These are phyloP conservation scores for Paradoxurus hermaphroditus DNA, from an alignment of 2,113 vertebrate genomes.

Conservation along the genomic window DNA sequence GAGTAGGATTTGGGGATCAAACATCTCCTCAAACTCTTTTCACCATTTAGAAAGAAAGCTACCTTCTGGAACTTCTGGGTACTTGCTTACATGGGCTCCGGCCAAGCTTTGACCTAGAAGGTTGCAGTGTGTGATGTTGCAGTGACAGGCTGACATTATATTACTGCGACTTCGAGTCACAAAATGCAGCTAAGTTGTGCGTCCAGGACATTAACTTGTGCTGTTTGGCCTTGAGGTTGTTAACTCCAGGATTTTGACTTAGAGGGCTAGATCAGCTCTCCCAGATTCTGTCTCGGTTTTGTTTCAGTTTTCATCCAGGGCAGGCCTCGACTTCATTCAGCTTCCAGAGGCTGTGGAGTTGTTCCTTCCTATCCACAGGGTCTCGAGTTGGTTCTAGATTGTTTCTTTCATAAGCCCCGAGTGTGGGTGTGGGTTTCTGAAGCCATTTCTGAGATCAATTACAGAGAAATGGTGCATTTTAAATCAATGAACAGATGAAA, in stretches of 20 bases:
- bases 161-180: not conserved
- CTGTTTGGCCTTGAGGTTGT: not conserved
- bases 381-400: not conserved
- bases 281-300: not conserved
- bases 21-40: not conserved
- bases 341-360: not conserved
- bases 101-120: not conserved
- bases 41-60: not conserved
- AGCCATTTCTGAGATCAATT: not conserved
- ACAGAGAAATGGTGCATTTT: not conserved
- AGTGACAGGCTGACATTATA: not conserved
- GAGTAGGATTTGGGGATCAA: not conserved
- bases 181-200: not conserved
- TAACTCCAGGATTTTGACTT: not conserved
- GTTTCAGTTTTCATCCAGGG: not conserved
- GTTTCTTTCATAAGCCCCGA: not conserved
- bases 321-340: not conserved
- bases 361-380: not conserved
- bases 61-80: not conserved
- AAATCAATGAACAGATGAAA: not conserved
- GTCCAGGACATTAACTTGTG: rapidly evolving
- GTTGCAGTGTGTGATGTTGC: not conserved
- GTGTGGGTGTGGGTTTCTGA: not conserved
- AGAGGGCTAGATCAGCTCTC: not conserved
- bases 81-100: not conserved